A percentile compares a stretch with the other conserved stretches of the same genome.
These are phyloP conservation scores for Agrenia bidenticulata DNA, from an alignment of 2,888 invertebrate species.

Conservation along the genomic window DNA sequence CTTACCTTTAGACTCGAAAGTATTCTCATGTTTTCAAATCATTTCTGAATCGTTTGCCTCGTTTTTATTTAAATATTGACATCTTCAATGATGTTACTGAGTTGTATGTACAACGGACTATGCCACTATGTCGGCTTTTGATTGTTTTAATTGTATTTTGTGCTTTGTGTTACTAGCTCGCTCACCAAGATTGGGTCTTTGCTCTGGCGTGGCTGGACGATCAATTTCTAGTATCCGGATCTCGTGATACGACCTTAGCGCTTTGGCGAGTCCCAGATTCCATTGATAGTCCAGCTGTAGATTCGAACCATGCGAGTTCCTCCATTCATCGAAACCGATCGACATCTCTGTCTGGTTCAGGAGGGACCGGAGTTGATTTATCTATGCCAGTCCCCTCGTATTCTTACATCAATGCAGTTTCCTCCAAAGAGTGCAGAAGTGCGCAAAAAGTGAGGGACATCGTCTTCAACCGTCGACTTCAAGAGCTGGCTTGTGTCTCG, in stretches of 20 bases:
- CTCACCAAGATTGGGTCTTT: conserved; percentile 87
- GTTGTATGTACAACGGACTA: too few species aligned
- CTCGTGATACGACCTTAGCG: conserved; percentile 85
- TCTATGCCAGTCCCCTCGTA: conserved; percentile 46
- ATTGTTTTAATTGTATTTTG: neutral
- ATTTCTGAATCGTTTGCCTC: neutral
- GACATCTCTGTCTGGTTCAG: conserved; percentile 5
- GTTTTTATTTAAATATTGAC: neutral
- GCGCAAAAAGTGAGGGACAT: conserved; percentile 79
- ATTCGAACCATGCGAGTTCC: neutral
- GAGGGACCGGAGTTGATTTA: neutral
- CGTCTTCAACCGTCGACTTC: conserved; percentile 79
- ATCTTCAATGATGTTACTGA: too few species aligned
- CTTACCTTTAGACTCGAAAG: neutral
- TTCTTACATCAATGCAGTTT: conserved; percentile 66
- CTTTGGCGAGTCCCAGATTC: conserved; percentile 75
- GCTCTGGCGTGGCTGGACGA: conserved; percentile 97
- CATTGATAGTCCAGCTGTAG: neutral
- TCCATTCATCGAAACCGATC: conserved; percentile 11
- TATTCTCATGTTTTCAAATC: neutral
- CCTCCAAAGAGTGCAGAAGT: conserved; percentile 75
- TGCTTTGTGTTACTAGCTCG: conserved; percentile 58
- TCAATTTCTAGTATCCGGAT: conserved; percentile 89
- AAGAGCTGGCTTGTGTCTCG: conserved; percentile 86
- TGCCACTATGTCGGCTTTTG: neutral